phyloP scores from a whole-genome alignment of 2,113 vertebrate species.

The Dasypus novemcinctus region DNA sequence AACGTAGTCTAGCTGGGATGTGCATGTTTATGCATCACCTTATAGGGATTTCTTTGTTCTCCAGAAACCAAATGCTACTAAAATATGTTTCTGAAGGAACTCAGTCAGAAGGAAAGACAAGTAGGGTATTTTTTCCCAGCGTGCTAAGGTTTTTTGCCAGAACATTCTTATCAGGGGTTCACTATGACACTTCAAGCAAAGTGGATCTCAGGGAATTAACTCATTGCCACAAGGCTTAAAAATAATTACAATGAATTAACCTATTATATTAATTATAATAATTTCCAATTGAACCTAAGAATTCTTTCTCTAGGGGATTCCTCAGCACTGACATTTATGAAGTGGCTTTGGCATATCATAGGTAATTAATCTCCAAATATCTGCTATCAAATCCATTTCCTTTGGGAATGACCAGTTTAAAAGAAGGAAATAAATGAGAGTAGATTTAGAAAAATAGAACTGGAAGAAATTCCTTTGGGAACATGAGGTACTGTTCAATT shows the following conservation, averaged over 20 bases:
- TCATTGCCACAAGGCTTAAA: constrained; percentile 75
- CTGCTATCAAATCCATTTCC: constrained; percentile 66
- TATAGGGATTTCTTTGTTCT: constrained; percentile 60
- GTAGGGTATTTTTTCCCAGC: constrained; percentile 49
- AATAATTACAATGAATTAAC: constrained; percentile 77
- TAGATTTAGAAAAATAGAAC: constrained; percentile 17
- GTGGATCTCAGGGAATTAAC: constrained; percentile 65
- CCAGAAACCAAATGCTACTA: constrained; percentile 64
- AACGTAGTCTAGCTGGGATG: constrained; percentile 47
- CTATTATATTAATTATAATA: constrained; percentile 78
- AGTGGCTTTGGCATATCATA: constrained; percentile 66
- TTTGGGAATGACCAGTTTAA: constrained; percentile 67
- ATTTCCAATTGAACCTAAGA: constrained; percentile 70
- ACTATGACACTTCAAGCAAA: constrained; percentile 53
- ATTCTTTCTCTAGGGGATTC: constrained; percentile 63
- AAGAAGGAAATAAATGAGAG: constrained; percentile 33
- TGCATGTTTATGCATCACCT: constrained; percentile 46
- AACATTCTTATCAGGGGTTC: constrained; percentile 59
- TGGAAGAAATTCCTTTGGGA: neutral
- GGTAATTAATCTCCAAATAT: constrained; percentile 68
- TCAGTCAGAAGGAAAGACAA: constrained; percentile 51
- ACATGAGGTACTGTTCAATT: neutral
- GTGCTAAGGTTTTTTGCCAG: constrained; percentile 66
- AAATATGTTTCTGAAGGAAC: constrained; percentile 58
- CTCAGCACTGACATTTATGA: constrained; percentile 59